Evolutionary conservation across 1,140 invertebrate species (phyloP).

Genomic region (Lordiphosa clarofinis): DNA sequence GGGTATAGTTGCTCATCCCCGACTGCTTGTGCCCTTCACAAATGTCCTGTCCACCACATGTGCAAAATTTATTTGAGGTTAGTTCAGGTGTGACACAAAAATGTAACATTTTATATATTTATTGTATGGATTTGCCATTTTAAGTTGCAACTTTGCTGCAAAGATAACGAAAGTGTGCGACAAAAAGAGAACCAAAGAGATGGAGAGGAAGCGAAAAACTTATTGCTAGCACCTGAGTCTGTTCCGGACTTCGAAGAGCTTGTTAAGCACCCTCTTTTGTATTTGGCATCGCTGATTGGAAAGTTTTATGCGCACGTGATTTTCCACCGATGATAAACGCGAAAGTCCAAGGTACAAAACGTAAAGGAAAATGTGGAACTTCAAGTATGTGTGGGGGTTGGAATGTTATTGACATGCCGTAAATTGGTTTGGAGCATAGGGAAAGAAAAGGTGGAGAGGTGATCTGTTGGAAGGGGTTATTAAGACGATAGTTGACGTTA

Average conservation of each 20-base stretch:
- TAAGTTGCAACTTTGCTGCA: slow-evolving; percentile 64
- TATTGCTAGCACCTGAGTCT: slow-evolving; percentile 52
- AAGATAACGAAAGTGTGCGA: slow-evolving; percentile 36
- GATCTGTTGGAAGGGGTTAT: no score
- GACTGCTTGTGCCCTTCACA: slow-evolving; percentile 22
- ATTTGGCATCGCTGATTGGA: slow-evolving; percentile 64
- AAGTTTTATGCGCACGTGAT: slow-evolving; percentile 76
- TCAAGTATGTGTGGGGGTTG: slow-evolving; percentile 25
- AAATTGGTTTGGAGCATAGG: slow-evolving; percentile 35
- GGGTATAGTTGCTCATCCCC: slow-evolving; percentile 30
- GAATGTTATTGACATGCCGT: slow-evolving; percentile 39
- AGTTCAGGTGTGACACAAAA: slow-evolving; percentile 74
- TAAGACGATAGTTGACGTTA: no score
- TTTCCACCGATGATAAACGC: slow-evolving; percentile 57
- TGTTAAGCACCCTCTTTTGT: slow-evolving; percentile 74
- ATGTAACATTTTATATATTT: slow-evolving; percentile 77
- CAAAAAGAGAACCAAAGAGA: not conserved
- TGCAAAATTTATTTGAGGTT: slow-evolving; percentile 76
- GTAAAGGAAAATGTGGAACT: slow-evolving; percentile 2
- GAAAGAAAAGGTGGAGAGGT: no score
- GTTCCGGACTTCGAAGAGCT: slow-evolving; percentile 40
- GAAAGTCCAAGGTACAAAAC: slow-evolving; percentile 20
- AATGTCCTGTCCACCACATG: slow-evolving; percentile 48
- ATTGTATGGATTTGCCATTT: slow-evolving; percentile 77
- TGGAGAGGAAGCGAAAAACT: slow-evolving; percentile 55